Conservation (phyloP, 2,888 invertebrate genomes). For the Chrysolina oricalcia region DNA sequence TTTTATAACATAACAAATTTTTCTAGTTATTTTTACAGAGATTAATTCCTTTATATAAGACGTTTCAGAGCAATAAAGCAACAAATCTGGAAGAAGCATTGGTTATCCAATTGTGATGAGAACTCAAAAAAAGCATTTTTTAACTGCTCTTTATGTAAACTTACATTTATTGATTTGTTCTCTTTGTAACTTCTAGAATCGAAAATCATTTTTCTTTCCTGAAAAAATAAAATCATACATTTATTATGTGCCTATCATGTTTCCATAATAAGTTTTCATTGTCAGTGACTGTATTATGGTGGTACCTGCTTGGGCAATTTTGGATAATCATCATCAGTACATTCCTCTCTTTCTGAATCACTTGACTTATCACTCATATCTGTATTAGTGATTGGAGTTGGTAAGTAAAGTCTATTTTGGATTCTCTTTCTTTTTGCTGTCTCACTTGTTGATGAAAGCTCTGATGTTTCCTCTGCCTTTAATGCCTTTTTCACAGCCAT, state of each 20-base stretch:
- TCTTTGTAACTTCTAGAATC: slow-evolving; percentile 27
- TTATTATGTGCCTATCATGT: slow-evolving; percentile 27
- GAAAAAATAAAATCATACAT: slow-evolving; percentile 9
- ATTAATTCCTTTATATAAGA: slow-evolving; percentile 17
- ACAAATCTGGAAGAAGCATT: slow-evolving; percentile 23
- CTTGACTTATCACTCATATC: slow-evolving; percentile 34
- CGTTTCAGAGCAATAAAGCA: slow-evolving; percentile 24
- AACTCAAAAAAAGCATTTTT: slow-evolving; percentile 26
- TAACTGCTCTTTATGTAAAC: slow-evolving; percentile 23
- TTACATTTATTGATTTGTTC: slow-evolving; percentile 24
- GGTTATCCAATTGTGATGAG: slow-evolving; percentile 22
- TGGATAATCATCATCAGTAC: slow-evolving; percentile 30
- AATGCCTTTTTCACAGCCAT: slow-evolving; percentile 37
- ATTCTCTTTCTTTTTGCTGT: slow-evolving; percentile 36
- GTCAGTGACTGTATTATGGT: slow-evolving; percentile 25
- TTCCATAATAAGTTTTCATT: slow-evolving; percentile 10
- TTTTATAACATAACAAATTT: slow-evolving; percentile 23
- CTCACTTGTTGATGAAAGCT: slow-evolving; percentile 38
- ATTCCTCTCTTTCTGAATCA: slow-evolving; percentile 36
- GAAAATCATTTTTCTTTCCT: slow-evolving; percentile 26
- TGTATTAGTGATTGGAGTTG: slow-evolving; percentile 36
- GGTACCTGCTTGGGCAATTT: slow-evolving; percentile 33
- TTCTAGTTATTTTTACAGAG: slow-evolving; percentile 24
- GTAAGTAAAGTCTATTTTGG: slow-evolving; percentile 33
- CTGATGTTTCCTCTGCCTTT: slow-evolving; percentile 40